Conservation (phyloP, 1,140 invertebrate species). For the Cheumatopsyche charites region DNA sequence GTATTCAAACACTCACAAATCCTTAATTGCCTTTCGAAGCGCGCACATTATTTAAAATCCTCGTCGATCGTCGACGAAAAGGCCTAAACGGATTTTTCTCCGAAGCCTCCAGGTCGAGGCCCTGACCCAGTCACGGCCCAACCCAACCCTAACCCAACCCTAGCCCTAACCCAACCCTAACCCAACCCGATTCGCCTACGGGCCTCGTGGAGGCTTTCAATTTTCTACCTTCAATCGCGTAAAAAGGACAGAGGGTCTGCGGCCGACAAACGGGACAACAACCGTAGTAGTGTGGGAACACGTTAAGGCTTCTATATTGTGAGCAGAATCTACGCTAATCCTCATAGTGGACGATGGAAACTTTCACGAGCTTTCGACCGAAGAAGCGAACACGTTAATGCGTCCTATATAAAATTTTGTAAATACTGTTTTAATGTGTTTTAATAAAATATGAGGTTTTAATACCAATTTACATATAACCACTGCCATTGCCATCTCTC, state of each 20-base stretch:
- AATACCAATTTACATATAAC: too few relatives aligned
- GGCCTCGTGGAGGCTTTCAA: slow-evolving; percentile 9
- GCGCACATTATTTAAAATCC: neutral
- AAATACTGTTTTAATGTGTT: too few relatives aligned
- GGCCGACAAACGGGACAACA: neutral
- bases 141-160: too few relatives aligned
- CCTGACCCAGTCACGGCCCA: slow-evolving; percentile 6
- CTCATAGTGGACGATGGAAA: neutral
- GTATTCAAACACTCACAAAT: too few relatives aligned
- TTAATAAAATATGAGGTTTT: too few relatives aligned
- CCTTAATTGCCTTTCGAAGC: too few relatives aligned
- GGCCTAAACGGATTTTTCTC: neutral
- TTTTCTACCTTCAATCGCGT: slow-evolving; percentile 19
- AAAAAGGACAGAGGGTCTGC: neutral
- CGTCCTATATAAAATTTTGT: slow-evolving; percentile 3
- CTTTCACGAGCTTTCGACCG: slow-evolving; percentile 8
- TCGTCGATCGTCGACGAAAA: neutral
- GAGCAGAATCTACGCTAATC: neutral
- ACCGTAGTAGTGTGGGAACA: neutral
- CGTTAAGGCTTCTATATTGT: neutral
- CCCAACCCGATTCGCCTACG: too few relatives aligned
- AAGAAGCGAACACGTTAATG: neutral
- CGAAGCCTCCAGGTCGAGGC: neutral
- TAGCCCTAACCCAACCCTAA: too few relatives aligned
- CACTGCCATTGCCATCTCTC: too few relatives aligned